Evolutionary conservation across 2,888 invertebrate species (phyloP).

Genomic region (Tipula unca): DNA sequence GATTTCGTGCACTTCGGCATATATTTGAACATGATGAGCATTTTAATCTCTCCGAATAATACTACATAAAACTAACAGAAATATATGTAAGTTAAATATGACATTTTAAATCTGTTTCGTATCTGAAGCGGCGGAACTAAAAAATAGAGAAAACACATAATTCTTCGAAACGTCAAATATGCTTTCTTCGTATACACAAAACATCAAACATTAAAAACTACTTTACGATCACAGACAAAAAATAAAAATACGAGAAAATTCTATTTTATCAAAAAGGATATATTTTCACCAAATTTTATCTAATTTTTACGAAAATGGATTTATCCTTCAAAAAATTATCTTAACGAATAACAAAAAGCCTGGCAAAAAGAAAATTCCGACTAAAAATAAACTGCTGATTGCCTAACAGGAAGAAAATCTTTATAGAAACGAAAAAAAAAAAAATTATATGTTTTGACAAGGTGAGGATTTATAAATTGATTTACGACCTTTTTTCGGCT

Average conservation of each 20-base stretch:
- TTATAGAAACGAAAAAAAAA: not conserved
- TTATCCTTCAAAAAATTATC: not conserved
- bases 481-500: not conserved
- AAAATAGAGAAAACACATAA: not conserved
- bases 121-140: too few relatives aligned
- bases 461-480: not conserved
- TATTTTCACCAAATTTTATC: not conserved
- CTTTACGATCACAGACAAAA: not conserved
- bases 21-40: too few relatives aligned
- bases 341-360: not conserved
- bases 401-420: slow-evolving; percentile 8
- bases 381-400: not conserved
- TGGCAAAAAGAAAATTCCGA: not conserved
- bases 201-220: not conserved
- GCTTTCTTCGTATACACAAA: not conserved
- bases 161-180: not conserved
- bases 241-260: not conserved
- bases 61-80: too few relatives aligned
- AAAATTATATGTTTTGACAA: not conserved
- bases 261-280: not conserved
- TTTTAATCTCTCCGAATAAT: too few relatives aligned
- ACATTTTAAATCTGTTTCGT: not conserved
- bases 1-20: too few relatives aligned
- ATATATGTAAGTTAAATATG: not conserved
- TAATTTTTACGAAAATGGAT: not conserved